phyloP scores from a whole-genome alignment of 2,888 invertebrate species.

The Hermodice carunculata region DNA sequence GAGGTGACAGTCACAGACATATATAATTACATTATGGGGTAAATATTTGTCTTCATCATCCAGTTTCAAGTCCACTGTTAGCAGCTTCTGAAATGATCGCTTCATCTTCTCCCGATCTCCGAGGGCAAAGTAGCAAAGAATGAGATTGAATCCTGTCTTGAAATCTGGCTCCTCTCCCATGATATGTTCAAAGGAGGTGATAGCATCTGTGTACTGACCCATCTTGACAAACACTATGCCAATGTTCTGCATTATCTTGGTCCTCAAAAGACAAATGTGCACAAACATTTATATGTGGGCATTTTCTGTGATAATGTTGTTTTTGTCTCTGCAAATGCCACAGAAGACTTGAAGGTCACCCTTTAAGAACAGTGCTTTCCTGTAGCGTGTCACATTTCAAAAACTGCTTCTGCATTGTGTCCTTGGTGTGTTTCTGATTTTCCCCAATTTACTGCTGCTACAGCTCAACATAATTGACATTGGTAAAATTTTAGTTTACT shows the following conservation, averaged over 20 bases:
- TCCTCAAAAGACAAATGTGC: constrained; percentile 72
- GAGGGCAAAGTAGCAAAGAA: constrained; percentile 73
- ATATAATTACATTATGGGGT: constrained; percentile 68
- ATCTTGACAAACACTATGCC: constrained; percentile 94
- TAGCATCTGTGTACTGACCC: constrained; percentile 96
- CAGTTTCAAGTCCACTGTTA: constrained; percentile 85
- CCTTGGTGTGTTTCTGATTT: no score
- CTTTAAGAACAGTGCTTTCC: no score
- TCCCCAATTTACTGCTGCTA: no score
- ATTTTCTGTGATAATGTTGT: neutral
- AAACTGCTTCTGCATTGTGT: no score
- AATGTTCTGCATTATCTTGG: constrained; percentile 98
- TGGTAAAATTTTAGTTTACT: no score
- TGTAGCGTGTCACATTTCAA: no score
- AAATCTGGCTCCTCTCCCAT: constrained; percentile 96
- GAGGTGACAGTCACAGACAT: no score
- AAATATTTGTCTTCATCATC: constrained; percentile 82
- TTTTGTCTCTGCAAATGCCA: neutral
- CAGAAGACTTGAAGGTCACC: neutral
- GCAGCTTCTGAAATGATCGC: constrained; percentile 88
- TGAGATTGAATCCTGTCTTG: constrained; percentile 89
- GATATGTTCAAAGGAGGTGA: constrained; percentile 96
- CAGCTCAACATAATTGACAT: no score
- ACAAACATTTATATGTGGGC: neutral
- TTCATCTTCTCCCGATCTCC: constrained; percentile 95